Conservation (phyloP, 2,113 vertebrate species). For the Hemiprocne comata region DNA sequence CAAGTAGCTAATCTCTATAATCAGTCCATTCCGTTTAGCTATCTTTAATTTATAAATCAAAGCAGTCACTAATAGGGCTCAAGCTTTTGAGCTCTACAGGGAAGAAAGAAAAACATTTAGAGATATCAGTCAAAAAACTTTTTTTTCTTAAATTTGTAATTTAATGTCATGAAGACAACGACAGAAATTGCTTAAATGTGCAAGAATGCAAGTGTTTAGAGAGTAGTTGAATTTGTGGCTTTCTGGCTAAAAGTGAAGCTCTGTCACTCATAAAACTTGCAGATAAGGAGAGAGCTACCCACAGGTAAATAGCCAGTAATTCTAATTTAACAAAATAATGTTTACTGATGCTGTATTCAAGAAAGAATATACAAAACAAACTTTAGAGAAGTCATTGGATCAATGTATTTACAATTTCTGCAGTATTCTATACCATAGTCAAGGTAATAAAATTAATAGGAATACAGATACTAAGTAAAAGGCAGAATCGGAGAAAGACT, state of each 20-base stretch:
- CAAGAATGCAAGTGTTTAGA: not conserved
- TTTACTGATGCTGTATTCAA: not conserved
- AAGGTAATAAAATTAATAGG: not conserved
- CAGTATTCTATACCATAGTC: not conserved
- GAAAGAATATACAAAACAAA: not conserved
- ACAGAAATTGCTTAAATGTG: not conserved
- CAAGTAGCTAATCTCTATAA: conserved; percentile 5
- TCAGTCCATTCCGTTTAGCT: not conserved
- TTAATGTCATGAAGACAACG: not conserved
- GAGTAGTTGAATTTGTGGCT: not conserved
- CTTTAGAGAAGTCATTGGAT: not conserved
- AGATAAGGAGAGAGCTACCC: not conserved
- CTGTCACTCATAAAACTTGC: not conserved
- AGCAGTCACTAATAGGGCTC: not conserved
- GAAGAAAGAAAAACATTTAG: not conserved
- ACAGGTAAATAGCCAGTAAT: not conserved
- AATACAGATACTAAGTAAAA: not conserved
- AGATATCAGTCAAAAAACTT: not conserved
- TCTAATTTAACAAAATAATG: accelerated
- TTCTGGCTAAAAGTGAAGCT: not conserved
- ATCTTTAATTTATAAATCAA: not conserved
- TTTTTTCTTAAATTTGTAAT: not conserved
- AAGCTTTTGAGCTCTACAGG: not conserved
- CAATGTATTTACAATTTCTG: not conserved
- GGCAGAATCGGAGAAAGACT: not conserved